Conservation (phyloP, 35 echinoderm and acorn worm genomes). For the Chiridota heheva region DNA sequence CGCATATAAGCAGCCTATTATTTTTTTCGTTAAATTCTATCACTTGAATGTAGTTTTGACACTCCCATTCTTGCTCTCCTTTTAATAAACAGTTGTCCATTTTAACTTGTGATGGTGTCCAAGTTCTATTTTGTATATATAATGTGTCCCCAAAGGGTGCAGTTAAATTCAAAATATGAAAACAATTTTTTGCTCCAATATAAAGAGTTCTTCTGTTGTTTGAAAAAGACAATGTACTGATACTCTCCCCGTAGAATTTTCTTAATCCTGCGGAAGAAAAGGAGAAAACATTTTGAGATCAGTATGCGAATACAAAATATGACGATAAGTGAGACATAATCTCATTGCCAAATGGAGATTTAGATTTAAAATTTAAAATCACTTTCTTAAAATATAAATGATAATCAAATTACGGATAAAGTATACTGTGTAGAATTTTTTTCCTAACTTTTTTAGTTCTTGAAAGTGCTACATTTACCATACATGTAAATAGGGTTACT, state of each 20-base stretch:
- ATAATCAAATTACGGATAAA: no score
- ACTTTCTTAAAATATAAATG: no score
- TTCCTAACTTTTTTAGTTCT: no score
- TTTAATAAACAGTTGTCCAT: conserved; percentile 50
- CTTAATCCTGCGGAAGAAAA: conserved; percentile 30
- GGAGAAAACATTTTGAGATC: no score
- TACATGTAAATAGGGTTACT: no score
- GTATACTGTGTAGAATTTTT: no score
- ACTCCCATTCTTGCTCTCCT: conserved; percentile 48
- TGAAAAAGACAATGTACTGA: conserved; percentile 45
- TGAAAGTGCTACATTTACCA: no score
- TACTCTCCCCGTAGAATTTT: conserved; percentile 30
- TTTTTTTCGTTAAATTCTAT: conserved; percentile 32
- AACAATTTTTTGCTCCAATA: conserved; percentile 47
- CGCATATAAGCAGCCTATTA: conserved; percentile 57
- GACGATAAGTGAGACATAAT: no score
- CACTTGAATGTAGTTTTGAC: conserved; percentile 66
- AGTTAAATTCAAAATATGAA: conserved; percentile 40
- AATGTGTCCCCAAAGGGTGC: conserved; percentile 7
- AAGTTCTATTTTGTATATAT: conserved; percentile 16
- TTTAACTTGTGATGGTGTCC: not conserved
- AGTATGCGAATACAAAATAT: no score
- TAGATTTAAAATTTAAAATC: no score
- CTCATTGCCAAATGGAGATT: no score
- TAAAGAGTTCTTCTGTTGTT: conserved; percentile 14